Base-by-base conservation (phyloP, 1,140 invertebrate genomes). In the Ceratoteleas bidentatus region DNA sequence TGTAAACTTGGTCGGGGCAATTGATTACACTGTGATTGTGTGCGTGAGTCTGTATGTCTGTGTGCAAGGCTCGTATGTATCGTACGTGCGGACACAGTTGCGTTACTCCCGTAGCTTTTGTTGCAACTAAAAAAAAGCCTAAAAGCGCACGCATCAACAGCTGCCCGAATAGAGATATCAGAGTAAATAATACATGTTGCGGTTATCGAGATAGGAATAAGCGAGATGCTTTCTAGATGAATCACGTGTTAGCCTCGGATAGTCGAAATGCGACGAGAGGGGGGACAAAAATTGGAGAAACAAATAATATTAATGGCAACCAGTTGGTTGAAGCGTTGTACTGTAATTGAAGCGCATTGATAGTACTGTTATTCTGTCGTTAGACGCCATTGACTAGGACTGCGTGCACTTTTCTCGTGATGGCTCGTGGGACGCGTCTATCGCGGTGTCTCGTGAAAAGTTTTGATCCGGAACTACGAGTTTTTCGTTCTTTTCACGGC, bases 21-120 rank as follows among this genome's bases (percentile, higher is more conserved):
- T 65, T 83, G 77, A 69, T 83, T 79, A 84, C 49, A 69, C 77
- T 78, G 76, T 85, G 78, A 81, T 79, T 85, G 83, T 88, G 87
- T 88, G 82, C 57, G 68, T 83, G 83, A 68, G 70, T 78, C 52
- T 83, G 75, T 84, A 72, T 81, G 78, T 85, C 65, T 79, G 77
- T 81, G 52, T 84, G 64, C 61, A 74, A 76, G 82, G 82, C 77
- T 50, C 82, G 78, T 74, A 81, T 61, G 81, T 84, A 79, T 76
- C 61, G 79, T 81, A 81, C 75, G 74, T 82, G 82, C 81, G 75
- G 75, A 82, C 78, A 85, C 75, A 81, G 52, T 81, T 68, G 70
- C 65, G 70, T 70, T 78, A 81, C 58, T 78, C 69, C 74, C 77
- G 68, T 83, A 64, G 69, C 53, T n/a, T 40, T 61, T 76, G 43